These are phyloP conservation scores for human DNA, from an alignment of 2,113 vertebrate species.

Conservation along the genomic window DNA sequence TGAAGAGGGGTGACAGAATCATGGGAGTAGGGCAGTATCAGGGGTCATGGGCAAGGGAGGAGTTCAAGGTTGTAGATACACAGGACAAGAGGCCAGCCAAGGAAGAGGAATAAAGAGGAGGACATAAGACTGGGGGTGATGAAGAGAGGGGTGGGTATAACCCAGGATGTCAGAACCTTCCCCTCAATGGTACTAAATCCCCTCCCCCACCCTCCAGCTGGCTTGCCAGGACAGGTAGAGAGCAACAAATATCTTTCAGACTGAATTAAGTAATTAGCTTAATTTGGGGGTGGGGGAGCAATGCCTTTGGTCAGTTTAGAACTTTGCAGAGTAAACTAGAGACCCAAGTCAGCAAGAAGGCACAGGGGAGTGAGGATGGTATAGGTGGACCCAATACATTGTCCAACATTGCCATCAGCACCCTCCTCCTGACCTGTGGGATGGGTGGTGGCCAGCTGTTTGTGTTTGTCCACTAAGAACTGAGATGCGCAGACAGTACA, in stretches of 20 bases:
- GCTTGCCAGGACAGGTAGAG: not conserved
- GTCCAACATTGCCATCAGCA: not conserved
- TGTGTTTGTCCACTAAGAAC: not conserved
- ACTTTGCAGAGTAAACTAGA: not conserved
- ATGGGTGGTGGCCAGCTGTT: not conserved
- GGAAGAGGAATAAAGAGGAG: not conserved
- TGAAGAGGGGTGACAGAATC: not conserved
- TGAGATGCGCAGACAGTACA: not conserved
- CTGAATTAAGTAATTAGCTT: not conserved
- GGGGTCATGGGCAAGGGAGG: not conserved
- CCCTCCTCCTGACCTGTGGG: not conserved
- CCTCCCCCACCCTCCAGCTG: not conserved
- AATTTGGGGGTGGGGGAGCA: not conserved
- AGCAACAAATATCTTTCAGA: not conserved
- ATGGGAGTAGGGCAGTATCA: not conserved
- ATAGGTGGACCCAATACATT: rapidly evolving
- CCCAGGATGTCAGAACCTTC: not conserved
- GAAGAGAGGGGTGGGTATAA: not conserved
- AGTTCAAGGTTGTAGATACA: not conserved
- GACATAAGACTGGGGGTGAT: not conserved
- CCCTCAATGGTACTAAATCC: not conserved
- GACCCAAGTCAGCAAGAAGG: not conserved
- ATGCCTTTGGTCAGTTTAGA: not conserved
- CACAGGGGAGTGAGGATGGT: not conserved
- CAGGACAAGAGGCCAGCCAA: not conserved